These are phyloP conservation scores for Fabriciana adippe DNA, from an alignment of 2,888 invertebrate genomes.

Conservation along the genomic window DNA sequence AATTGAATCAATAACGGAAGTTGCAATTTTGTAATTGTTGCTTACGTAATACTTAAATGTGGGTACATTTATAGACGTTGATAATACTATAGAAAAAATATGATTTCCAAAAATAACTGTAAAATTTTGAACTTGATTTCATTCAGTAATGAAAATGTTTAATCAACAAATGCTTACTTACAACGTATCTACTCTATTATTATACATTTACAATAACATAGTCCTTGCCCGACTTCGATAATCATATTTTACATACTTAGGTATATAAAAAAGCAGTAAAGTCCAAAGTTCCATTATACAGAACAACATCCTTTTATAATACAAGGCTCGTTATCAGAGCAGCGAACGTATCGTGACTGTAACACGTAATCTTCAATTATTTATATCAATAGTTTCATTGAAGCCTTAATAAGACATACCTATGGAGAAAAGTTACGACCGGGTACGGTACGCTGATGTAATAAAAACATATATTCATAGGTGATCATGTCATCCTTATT, in stretches of 20 bases:
- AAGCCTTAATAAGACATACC: constrained; percentile 33
- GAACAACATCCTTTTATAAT: constrained; percentile 27
- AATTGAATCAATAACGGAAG: constrained; percentile 44
- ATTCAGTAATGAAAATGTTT: too few species aligned
- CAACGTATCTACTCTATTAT: not conserved
- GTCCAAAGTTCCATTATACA: constrained; percentile 15
- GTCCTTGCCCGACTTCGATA: not conserved
- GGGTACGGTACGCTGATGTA: constrained; percentile 10
- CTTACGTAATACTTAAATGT: constrained; percentile 36
- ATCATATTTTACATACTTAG: not conserved
- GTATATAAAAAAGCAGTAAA: constrained; percentile 13
- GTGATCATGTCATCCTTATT: constrained; percentile 47
- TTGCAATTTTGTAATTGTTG: constrained; percentile 39
- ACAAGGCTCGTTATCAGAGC: constrained; percentile 28
- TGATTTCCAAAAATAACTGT: too few species aligned
- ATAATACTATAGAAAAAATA: too few species aligned
- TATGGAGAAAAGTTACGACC: constrained; percentile 27
- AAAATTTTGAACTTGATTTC: too few species aligned
- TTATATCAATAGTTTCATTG: constrained; percentile 34
- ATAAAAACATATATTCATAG: constrained; percentile 41
- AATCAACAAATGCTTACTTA: too few species aligned
- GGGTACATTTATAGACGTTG: not conserved
- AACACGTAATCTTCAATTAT: constrained; percentile 36
- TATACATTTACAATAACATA: not conserved
- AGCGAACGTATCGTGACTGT: constrained; percentile 23